Percentiles rank a stretch among this genome's conserved stretches.
Conservation (phyloP, 53 echinoderm and acorn worm species). For the Temnopleurus reevesii region DNA sequence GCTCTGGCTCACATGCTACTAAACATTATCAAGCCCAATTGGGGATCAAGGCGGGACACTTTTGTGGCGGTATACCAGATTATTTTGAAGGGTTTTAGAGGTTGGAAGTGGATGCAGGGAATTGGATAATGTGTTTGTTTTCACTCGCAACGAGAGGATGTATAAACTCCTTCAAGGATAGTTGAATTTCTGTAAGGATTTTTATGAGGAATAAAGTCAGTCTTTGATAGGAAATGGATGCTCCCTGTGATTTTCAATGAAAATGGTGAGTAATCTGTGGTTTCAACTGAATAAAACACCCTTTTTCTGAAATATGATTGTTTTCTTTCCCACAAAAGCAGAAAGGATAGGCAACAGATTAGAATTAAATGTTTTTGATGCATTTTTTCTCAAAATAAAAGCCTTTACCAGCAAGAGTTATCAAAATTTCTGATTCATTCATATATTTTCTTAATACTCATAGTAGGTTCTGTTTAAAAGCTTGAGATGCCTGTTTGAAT, state of each 20-base stretch:
- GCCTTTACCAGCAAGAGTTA: too few relatives aligned
- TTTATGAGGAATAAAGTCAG: background rate
- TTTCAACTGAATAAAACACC: too few relatives aligned
- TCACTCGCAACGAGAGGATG: background rate
- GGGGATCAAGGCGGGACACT: background rate
- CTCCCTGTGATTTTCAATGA: background rate
- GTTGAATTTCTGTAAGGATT: too few relatives aligned
- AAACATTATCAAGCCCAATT: background rate
- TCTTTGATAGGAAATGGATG: background rate
- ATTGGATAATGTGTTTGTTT: constrained; percentile 14
- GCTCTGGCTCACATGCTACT: background rate
- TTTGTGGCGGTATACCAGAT: background rate
- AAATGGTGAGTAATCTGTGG: background rate
- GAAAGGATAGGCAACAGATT: too few relatives aligned
- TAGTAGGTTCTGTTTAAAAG: too few relatives aligned
- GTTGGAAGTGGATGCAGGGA: background rate
- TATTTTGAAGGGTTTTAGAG: background rate
- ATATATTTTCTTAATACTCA: too few relatives aligned
- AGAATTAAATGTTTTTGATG: too few relatives aligned
- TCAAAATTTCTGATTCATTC: too few relatives aligned
- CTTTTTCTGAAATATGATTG: background rate
- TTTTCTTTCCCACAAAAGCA: too few relatives aligned
- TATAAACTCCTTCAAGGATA: background rate
- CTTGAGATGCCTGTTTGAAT: too few relatives aligned
- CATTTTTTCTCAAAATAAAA: too few relatives aligned